Percentiles rank a stretch among this genome's conserved stretches.
Evolutionary conservation across 2,888 invertebrate genomes (phyloP).

Genomic region (Catonia carolina): DNA sequence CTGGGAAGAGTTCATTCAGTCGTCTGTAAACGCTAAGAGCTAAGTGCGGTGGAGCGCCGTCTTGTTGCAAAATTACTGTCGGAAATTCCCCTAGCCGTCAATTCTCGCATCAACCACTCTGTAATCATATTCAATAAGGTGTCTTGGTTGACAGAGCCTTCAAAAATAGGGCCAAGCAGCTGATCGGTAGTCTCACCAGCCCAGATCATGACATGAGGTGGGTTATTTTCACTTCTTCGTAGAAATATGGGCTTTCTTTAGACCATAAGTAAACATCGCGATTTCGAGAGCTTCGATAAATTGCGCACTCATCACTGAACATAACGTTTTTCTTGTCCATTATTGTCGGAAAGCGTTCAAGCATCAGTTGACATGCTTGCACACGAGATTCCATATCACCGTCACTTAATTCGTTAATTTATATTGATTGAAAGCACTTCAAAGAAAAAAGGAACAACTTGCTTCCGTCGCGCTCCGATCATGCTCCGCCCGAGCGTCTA

Average conservation of each 20-base stretch:
- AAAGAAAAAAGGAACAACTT: too few relatives aligned
- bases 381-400: slow-evolving; percentile 45
- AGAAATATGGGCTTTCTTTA: background rate
- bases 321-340: background rate
- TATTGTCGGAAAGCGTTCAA: background rate
- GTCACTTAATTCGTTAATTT: background rate
- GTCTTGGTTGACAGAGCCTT: background rate
- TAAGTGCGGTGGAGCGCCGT: background rate
- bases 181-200: background rate
- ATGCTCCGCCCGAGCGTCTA: too few relatives aligned
- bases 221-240: background rate
- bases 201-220: background rate
- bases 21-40: background rate
- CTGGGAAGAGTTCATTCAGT: background rate
- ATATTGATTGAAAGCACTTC: background rate
- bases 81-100: background rate
- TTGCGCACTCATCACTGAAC: background rate
- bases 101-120: background rate
- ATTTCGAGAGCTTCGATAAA: slow-evolving; percentile 1
- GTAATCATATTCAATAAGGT: background rate
- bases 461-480: too few relatives aligned
- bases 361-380: background rate
- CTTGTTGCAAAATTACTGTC: background rate
- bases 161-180: background rate
- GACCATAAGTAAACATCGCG: background rate